Evolutionary conservation across 2,113 vertebrate genomes (phyloP), one percentile per base, ranked within the genome.

Genomic region (Turnix velox): DNA sequence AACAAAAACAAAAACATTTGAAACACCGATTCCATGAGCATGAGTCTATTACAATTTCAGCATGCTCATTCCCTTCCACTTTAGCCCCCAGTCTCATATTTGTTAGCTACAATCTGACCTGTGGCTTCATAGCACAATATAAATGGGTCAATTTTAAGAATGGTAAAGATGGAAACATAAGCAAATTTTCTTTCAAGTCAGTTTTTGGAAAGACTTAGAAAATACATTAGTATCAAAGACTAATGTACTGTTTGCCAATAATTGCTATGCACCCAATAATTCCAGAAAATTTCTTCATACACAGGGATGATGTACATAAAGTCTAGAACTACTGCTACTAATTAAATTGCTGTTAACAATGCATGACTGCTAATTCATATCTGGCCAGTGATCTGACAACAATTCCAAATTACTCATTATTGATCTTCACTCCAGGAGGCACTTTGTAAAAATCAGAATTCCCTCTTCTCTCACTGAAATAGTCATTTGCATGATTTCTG

Each of bases 351-450:
- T 84, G 31, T 61, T 91, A 96, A 66, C 74, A 85, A 4, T 54
- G 40, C 58, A 69, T 40, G 69, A 74, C 72, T 92, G 84, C 45
- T 89, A 94, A 84, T 58, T 85, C 58, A 1, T 84, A n/a, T 40
- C 78, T 91, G 71, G 69, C 54, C 66, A 87, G 37, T n/a, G 42
- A 92, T 68, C 76, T 94, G 88, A 93, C 74, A 93, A 90, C 84
- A 93, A 89, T 82, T 93, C 48, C 73, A 81, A 93, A 83, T 46
- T 66, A 84, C 51, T 91, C 77, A 87, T 94, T 82, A 95, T 45
- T 31, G 62, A 85, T 78, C 61, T 78, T 88, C 85, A 84, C 62
- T 90, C 93, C 87, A 92, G 78, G 81, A 83, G 62, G 33, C 80
- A n/a, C 51, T 94, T 82, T 90, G 49, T 75, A 76, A 85, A 91